Conservation (phyloP, 53 echinoderm and acorn worm species). For the Zoroaster sp. region DNA sequence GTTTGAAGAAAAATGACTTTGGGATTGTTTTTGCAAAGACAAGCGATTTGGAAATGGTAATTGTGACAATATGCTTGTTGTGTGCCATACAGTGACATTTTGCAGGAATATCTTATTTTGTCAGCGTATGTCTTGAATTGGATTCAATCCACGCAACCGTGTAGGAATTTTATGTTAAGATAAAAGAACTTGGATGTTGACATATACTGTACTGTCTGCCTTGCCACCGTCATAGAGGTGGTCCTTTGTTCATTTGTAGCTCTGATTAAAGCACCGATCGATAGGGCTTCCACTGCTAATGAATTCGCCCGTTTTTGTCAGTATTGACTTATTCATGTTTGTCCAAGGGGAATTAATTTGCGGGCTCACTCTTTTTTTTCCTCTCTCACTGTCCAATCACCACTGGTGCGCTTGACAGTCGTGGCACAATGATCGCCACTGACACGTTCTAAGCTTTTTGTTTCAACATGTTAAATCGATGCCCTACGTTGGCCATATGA, state of each 20-base stretch:
- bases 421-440: constrained; percentile 40
- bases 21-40: constrained; percentile 44
- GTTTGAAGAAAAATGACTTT: constrained; percentile 22
- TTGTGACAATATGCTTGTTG: not conserved
- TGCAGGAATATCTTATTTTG: not conserved
- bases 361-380: constrained; percentile 1
- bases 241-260: constrained; percentile 38
- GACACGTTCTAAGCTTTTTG: constrained; percentile 55
- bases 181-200: not conserved
- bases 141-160: not conserved
- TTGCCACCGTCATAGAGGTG: not conserved
- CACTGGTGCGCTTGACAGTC: constrained; percentile 40
- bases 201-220: not conserved
- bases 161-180: not conserved
- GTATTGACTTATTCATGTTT: constrained; percentile 59
- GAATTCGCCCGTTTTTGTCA: constrained; percentile 42
- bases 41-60: constrained; percentile 20
- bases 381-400: not conserved
- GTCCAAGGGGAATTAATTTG: constrained; percentile 57
- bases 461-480: constrained; percentile 45
- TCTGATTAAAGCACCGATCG: constrained; percentile 49
- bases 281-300: constrained; percentile 41
- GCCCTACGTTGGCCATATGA: constrained; percentile 29
- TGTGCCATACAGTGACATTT: not conserved
- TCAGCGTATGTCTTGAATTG: not conserved